Conservation (phyloP, 2,113 vertebrate species). For the Cyanoderma ruficeps region DNA sequence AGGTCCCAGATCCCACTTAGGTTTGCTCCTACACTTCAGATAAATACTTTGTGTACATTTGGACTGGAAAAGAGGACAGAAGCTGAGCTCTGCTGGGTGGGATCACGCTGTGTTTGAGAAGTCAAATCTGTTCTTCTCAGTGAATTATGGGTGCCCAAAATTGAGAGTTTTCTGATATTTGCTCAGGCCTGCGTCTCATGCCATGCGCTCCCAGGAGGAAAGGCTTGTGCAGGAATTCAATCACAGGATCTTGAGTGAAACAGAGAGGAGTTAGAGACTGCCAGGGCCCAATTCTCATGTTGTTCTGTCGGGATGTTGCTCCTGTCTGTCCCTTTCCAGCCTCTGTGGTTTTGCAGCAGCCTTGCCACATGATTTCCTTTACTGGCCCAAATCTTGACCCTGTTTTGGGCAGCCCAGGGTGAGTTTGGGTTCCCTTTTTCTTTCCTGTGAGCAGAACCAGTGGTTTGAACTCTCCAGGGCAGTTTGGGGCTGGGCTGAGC, state of each 20-base stretch:
- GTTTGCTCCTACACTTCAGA: not conserved
- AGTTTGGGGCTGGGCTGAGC: not conserved
- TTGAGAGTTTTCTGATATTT: constrained; percentile 58
- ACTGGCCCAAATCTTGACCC: not conserved
- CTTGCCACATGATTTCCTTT: rapidly evolving
- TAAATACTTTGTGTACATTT: constrained; percentile 40
- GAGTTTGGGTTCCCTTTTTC: not conserved
- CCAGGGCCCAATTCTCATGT: rapidly evolving
- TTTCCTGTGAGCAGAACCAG: not conserved
- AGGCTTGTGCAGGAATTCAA: not conserved
- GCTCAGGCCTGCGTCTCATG: constrained; percentile 20
- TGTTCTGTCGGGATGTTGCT: not conserved
- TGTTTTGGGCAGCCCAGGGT: not conserved
- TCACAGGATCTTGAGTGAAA: not conserved
- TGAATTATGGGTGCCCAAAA: constrained; percentile 47
- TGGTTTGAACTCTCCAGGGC: not conserved
- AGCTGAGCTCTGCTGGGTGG: not conserved
- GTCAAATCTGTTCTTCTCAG: constrained; percentile 48
- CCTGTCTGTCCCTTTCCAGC: not conserved
- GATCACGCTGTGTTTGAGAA: constrained; percentile 49
- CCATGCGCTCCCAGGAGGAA: not conserved
- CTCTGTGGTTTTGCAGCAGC: not conserved
- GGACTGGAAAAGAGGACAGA: not conserved
- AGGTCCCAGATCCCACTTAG: not conserved
- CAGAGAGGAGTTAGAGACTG: rapidly evolving